A percentile compares a stretch with the other conserved stretches of the same genome.
Conservation (phyloP, 2,888 invertebrate species). For the Nomada fucata region DNA sequence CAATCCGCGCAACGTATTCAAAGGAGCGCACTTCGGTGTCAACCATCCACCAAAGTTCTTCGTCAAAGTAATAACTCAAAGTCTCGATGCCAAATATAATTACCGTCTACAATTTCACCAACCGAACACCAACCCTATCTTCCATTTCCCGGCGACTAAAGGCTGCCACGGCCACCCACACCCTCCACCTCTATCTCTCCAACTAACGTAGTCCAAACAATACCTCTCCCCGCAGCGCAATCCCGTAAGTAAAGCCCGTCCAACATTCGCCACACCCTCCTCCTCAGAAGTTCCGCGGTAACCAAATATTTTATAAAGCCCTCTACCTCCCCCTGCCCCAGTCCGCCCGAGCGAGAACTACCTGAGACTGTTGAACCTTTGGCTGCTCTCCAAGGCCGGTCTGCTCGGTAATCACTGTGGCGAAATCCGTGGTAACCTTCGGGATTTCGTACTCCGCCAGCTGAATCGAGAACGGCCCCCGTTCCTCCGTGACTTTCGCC, state of each 20-base stretch:
- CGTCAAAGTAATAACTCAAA: no score
- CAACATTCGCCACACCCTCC: background rate
- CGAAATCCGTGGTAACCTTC: slow-evolving; percentile 56
- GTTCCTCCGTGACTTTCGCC: slow-evolving; percentile 35
- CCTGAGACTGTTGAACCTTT: slow-evolving; percentile 64
- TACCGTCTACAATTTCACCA: no score
- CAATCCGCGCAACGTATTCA: no score
- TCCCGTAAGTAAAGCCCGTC: background rate
- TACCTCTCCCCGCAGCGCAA: background rate
- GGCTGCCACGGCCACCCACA: no score
- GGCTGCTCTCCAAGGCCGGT: slow-evolving; percentile 50
- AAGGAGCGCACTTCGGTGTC: no score
- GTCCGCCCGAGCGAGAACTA: slow-evolving; percentile 20
- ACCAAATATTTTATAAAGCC: slow-evolving; percentile 27
- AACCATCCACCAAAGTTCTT: no score
- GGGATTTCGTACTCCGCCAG: slow-evolving; percentile 62
- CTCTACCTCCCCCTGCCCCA: no score
- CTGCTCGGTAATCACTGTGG: slow-evolving; percentile 45
- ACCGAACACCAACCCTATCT: no score
- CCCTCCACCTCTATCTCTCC: background rate
- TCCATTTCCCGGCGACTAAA: background rate
- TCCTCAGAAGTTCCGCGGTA: slow-evolving; percentile 3
- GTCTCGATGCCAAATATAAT: no score
- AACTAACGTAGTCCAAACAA: background rate
- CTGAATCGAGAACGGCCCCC: slow-evolving; percentile 49